A percentile compares a stretch with the other conserved stretches of the same genome.
phyloP scores from a whole-genome alignment of 2,888 invertebrate genomes.

The Coleophora flavipennella region DNA sequence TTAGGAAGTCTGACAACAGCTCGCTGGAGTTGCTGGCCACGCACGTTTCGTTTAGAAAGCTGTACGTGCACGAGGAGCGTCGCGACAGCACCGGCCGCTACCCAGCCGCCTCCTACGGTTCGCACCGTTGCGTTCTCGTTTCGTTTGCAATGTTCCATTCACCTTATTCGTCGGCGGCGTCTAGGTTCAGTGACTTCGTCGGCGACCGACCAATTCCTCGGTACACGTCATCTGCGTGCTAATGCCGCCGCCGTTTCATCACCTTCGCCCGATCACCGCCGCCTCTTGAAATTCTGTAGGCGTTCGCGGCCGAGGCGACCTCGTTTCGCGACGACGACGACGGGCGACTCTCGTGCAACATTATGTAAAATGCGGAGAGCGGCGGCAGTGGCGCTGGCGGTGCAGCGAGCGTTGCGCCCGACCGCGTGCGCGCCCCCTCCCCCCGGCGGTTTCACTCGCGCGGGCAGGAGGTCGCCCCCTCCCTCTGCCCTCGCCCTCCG shows the following conservation, averaged over 20 bases:
- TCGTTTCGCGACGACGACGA: slow-evolving; percentile 45
- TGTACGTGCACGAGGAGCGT: slow-evolving; percentile 46
- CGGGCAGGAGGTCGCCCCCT: slow-evolving; percentile 48
- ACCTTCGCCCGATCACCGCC: slow-evolving; percentile 39
- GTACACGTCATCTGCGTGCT: slow-evolving; percentile 60
- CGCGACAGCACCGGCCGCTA: slow-evolving; percentile 26
- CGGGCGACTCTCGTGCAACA: slow-evolving; percentile 39
- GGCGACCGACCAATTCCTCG: slow-evolving; percentile 54
- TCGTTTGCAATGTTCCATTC: slow-evolving; percentile 68
- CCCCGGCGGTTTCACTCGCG: slow-evolving; percentile 40
- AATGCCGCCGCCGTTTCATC: slow-evolving; percentile 58
- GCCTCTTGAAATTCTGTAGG: slow-evolving; percentile 58
- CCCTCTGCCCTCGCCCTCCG: slow-evolving; percentile 30
- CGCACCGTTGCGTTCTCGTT: slow-evolving; percentile 39
- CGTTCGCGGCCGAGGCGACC: slow-evolving; percentile 54
- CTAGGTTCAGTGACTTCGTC: slow-evolving; percentile 66
- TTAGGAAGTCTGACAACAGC: too few species aligned
- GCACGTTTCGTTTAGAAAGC: slow-evolving; percentile 63
- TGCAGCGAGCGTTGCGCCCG: slow-evolving; percentile 61
- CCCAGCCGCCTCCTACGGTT: slow-evolving; percentile 35
- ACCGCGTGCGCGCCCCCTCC: slow-evolving; percentile 54
- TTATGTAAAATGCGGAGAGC: slow-evolving; percentile 49
- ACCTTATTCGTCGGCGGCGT: slow-evolving; percentile 55
- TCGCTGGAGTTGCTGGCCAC: slow-evolving; percentile 3
- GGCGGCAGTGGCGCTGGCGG: slow-evolving; percentile 20